Percentiles rank a stretch among this genome's conserved stretches.
Conservation (phyloP, 2,113 vertebrate genomes). For the Epinephelus lanceolatus region DNA sequence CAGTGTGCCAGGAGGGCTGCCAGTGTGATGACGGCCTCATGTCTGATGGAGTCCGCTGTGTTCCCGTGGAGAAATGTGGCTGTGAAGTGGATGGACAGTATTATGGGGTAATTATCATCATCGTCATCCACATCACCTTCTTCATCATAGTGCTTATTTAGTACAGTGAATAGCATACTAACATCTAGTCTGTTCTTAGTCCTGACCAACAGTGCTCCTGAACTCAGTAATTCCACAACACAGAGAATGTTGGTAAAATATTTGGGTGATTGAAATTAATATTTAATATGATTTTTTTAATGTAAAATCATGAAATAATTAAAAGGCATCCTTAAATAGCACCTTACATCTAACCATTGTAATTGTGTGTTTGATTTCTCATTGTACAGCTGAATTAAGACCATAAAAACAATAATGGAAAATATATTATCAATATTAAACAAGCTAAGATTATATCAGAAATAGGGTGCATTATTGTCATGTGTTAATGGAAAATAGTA, state of each 20-base stretch:
- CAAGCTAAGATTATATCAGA: neutral
- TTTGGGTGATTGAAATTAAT: too few species aligned
- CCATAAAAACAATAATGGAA: too few species aligned
- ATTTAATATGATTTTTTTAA: too few species aligned
- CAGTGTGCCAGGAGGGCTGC: slow-evolving; percentile 41
- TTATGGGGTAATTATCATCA: slow-evolving; percentile 24
- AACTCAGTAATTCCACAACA: too few species aligned
- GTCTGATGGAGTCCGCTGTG: slow-evolving; percentile 34
- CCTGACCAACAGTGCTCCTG: too few species aligned
- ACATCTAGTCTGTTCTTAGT: neutral
- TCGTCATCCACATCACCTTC: neutral
- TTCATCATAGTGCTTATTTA: neutral
- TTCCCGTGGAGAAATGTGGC: slow-evolving; percentile 45
- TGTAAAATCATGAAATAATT: neutral
- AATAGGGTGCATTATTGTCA: too few species aligned
- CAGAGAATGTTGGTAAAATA: too few species aligned
- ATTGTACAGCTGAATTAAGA: neutral
- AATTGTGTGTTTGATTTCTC: neutral
- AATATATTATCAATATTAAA: too few species aligned
- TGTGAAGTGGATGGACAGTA: slow-evolving; percentile 36
- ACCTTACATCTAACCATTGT: too few species aligned
- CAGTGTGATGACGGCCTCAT: slow-evolving; percentile 39
- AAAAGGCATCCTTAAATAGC: neutral
- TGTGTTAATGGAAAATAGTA: neutral
- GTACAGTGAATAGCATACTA: neutral